Base-by-base conservation (phyloP, 2,797 vertebrate species). In the Enteromius treurensis region DNA sequence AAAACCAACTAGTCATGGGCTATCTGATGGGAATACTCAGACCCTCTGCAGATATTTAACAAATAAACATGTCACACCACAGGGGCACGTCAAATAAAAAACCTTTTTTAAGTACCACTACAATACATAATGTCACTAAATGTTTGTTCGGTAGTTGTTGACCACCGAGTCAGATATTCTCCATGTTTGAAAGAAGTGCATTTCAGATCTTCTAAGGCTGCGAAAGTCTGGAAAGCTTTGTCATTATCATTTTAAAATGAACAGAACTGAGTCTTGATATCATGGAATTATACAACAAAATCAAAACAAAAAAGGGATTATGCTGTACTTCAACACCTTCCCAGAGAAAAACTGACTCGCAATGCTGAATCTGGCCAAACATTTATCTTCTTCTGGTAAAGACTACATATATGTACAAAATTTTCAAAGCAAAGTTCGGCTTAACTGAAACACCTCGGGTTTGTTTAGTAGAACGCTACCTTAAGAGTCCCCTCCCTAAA, bases 311-410 rank as follows among this genome's bases (percentile, higher is more conserved):
- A 80, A 71, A 80, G 0, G 53, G 42, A 71, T 71, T 80, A 73
- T 45, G 37, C 55, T 45, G 55, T 77, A 45, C 79, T 34, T 49
- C 26, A 80, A 73, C 21, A 73, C 69, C 79, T 73, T 81, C 40
- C 40, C 21, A 5, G 19, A 81, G 42, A 62, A 64, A 70, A 8
- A 81, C 55, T 45, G 55, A 47, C 17, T 60, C 19, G 29, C 34
- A 42, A 5, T 58, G n/a, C 37, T 40, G 32, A 14, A 53, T 80
- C 45, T 70, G 3, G 37, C 3, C 5, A 40, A 60, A 70, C 11
- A 1, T 47, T 60, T 62, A 34, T n/a, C 42, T 80, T 71, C 7
- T 29, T 34, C 26, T 17, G 32, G n/a, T 19, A 40, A 32, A 68
- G 15, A 40, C 32, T 3, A 45, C 55, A 13, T 65, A 37, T 67